Evolutionary conservation across 1,140 invertebrate genomes (phyloP).

Genomic region (Wasmannia auropunctata): DNA sequence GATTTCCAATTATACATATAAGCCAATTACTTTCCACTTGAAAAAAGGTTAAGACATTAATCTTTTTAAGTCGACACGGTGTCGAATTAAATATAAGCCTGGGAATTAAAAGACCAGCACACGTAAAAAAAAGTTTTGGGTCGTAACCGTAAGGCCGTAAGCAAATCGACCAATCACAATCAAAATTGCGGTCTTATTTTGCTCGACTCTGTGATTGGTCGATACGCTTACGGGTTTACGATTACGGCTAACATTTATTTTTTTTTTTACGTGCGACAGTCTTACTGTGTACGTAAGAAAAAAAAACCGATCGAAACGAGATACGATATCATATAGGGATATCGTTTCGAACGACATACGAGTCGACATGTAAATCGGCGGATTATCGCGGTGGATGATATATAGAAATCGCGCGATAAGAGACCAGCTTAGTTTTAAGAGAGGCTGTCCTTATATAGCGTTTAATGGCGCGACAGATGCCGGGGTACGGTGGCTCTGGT

Average conservation of each 20-base stretch:
- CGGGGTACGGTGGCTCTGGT: constrained; percentile 89
- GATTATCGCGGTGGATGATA: neutral
- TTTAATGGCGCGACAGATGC: constrained; percentile 82
- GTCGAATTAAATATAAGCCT: neutral
- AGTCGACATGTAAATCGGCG: neutral
- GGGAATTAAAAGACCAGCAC: neutral
- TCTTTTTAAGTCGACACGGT: neutral
- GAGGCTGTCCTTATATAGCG: neutral
- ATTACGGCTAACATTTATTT: no score
- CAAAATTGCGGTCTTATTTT: no score
- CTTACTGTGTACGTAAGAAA: no score
- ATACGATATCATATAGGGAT: neutral
- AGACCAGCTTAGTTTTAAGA: neutral
- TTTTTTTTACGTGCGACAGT: no score
- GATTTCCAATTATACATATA: neutral
- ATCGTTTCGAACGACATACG: neutral
- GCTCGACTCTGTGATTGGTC: no score
- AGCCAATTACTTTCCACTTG: no score
- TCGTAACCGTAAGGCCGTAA: no score
- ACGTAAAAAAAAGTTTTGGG: no score
- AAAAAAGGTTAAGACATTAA: no score
- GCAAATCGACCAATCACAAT: no score
- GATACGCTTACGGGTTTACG: no score
- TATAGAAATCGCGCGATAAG: neutral
- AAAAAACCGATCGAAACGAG: neutral